Evolutionary conservation across 2,797 vertebrate species (phyloP), one percentile per base, ranked within the genome.

Genomic region (Myripristis jacobus): DNA sequence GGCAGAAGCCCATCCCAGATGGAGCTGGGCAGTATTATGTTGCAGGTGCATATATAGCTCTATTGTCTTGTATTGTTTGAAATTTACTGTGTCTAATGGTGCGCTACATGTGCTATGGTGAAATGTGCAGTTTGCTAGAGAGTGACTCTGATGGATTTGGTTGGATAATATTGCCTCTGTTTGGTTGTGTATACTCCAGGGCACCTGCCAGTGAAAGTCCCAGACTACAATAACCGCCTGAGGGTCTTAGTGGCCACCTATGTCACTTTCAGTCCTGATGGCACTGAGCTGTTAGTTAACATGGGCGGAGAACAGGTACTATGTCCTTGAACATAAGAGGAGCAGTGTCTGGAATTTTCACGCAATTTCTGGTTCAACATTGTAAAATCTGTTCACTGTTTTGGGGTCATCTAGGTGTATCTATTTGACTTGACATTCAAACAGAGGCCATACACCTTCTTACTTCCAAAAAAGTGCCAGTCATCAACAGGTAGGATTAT

Each of bases 301-400:
- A 99, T 99, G 97, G 98, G 98, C 27, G 98, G 98, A 25, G 98
- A 99, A 83, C 98, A 99, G 96, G 98, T 99, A 88, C 68, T 2
- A 15, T 13, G 4, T 43, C 22, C 54, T 12, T 34, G 11, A 63
- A 51, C 13, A 25, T 62, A 79, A 11, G 27, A 43, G 2, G 5
- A 57, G 6, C 36, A 11, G 1, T 22, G 1, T 66, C 12, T 46
- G 19, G 36, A 56, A 25, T 11, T 16, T 11, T 36, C n/a, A 21
- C 10, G 15, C 47, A 0, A 8, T 46, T 22, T 48, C 2, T 57
- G 19, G 44, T 64, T 67, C 0, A n/a, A 1, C 25, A 19, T 47
- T 62, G n/a, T 62, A 60, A 48, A 8, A 4, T 25, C 31, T 62
- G 7, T 31, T 47, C 80, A 0, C 63, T 12, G 53, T 53, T 48